Evolutionary conservation across 2,113 vertebrate species (phyloP), one percentile per base, ranked within the genome.

Genomic region (Chionodraco myersi): DNA sequence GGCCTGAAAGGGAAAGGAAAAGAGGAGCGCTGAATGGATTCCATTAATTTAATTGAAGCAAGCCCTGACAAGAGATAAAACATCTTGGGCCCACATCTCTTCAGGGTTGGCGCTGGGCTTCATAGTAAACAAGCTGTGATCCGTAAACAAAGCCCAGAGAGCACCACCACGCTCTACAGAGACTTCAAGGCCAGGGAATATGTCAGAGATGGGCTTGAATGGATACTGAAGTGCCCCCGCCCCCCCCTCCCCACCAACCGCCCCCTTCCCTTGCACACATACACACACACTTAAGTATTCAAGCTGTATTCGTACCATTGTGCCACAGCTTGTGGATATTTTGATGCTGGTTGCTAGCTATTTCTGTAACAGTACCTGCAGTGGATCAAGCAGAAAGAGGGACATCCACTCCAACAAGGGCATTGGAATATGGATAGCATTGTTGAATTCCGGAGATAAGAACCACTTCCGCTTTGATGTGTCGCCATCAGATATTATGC

Each of bases 31-130:
- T 99, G 97, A 99, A 98, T 98, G 96, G 96, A 96, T 98, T 93
- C 97, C 98, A 99, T 99, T 99, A 99, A 98, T 99, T 99, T 99
- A 99, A 99, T 99, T 98, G 98, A 98, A 97, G 96, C 92, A 81
- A 87, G 96, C 96, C 95, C 95, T 94, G 96, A 97, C 97, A 96
- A 96, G 96, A 98, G 97, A 98, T 98, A 98, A 98, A 99, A 97
- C 96, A 96, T 97, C 95, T 95, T 93, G 89, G 95, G 89, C 93
- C 95, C 94, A 95, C 94, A 95, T 97, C 97, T 97, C 97, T 96
- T 96, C 95, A 96, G 94, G 87, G 90, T 91, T 89, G 95, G 91
- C 82, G 92, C 91, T 56, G 94, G 95, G 95, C 86, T 92, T 96
- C 94, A 93, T 94, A 95, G 96, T 96, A 97, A 98, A 97, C 96